phyloP scores from a whole-genome alignment of 2,113 vertebrate genomes.

The Ivindomyrus marchei region DNA sequence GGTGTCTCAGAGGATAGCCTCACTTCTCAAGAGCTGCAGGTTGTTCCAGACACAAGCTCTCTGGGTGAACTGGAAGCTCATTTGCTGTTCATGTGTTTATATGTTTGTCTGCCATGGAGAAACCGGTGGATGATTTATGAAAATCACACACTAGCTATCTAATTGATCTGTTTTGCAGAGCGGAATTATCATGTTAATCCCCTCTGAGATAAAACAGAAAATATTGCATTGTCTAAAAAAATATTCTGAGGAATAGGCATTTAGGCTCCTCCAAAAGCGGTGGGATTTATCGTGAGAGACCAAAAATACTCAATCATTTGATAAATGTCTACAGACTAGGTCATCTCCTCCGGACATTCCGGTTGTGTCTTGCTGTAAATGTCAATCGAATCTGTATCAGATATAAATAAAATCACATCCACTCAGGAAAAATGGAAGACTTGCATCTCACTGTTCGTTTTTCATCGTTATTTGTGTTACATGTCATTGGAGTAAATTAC shows the following conservation, averaged over 20 bases:
- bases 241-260: background rate
- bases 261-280: background rate
- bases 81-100: background rate
- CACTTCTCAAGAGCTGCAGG: background rate
- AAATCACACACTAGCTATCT: background rate
- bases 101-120: background rate
- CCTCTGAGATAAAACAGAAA: background rate
- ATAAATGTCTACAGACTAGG: slow-evolving; percentile 1
- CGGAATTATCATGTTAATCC: background rate
- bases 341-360: background rate
- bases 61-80: background rate
- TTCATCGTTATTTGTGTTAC: background rate
- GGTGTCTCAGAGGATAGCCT: background rate
- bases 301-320: background rate
- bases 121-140: background rate
- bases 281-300: background rate
- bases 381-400: background rate
- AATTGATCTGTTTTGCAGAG: background rate
- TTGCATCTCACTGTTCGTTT: background rate
- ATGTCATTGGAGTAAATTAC: background rate
- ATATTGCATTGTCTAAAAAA: background rate
- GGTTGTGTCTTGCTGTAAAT: background rate
- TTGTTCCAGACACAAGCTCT: background rate
- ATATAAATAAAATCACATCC: background rate
- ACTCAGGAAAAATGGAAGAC: background rate